Conservation (phyloP, 2,113 vertebrate genomes). For the Equus quagga region DNA sequence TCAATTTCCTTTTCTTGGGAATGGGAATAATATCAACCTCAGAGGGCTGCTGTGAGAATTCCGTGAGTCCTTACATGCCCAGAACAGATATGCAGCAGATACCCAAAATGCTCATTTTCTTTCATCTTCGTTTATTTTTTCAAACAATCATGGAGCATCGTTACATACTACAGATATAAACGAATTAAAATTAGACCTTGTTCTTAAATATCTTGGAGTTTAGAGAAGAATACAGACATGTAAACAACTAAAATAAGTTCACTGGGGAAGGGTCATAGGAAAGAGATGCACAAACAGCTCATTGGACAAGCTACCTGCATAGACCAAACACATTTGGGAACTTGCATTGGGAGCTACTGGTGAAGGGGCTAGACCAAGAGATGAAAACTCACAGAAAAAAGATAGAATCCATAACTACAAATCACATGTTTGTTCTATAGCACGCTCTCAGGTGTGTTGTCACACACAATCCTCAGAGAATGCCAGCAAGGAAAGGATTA, state of each 20-base stretch:
- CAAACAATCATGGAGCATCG: background rate
- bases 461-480: background rate
- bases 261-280: background rate
- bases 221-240: background rate
- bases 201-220: background rate
- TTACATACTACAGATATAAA: background rate
- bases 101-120: background rate
- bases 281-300: background rate
- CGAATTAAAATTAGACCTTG: background rate
- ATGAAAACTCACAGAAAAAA: background rate
- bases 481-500: background rate
- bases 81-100: background rate
- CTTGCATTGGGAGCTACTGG: background rate
- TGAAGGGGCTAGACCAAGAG: background rate
- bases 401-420: background rate
- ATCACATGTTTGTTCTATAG: background rate
- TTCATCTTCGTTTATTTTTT: background rate
- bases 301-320: background rate
- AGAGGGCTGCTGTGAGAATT: background rate
- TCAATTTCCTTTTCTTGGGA: background rate
- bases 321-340: background rate
- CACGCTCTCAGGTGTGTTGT: accelerated
- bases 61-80: background rate
- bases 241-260: background rate
- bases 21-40: background rate